Evolutionary conservation across 2,113 vertebrate genomes (phyloP).

Genomic region (Coturnix japonica): DNA sequence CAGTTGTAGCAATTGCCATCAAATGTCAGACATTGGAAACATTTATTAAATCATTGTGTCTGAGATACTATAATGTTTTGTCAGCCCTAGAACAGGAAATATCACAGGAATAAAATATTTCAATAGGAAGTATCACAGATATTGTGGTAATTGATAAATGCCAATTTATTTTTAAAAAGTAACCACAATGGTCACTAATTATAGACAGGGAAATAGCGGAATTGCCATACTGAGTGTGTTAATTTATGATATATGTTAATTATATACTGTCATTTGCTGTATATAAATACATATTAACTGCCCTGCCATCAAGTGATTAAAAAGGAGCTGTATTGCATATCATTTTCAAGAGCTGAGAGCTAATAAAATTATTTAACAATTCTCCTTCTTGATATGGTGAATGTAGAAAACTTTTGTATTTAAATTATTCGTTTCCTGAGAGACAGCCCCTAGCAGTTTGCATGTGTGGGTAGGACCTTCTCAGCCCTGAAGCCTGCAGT

Average conservation of each 20-base stretch:
- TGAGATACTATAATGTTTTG: neutral
- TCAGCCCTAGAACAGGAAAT: neutral
- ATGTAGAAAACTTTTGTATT: neutral
- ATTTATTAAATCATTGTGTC: neutral
- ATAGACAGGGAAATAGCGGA: neutral
- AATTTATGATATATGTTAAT: neutral
- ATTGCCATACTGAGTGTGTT: neutral
- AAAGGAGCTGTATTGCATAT: neutral
- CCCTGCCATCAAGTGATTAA: neutral
- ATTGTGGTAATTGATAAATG: neutral
- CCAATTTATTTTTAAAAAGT: neutral
- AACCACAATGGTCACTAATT: neutral
- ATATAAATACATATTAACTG: neutral
- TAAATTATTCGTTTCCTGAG: neutral
- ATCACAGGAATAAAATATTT: neutral
- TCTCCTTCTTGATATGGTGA: neutral
- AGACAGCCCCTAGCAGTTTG: neutral
- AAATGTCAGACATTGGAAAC: neutral
- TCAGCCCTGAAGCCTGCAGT: neutral
- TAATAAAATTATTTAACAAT: neutral
- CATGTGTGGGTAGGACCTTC: neutral
- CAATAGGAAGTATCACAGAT: neutral
- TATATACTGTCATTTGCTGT: neutral
- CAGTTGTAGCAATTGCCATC: neutral
- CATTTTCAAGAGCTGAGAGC: neutral